Evolutionary conservation across 1,140 invertebrate genomes (phyloP).

Genomic region (Drosophila bifasciata): DNA sequence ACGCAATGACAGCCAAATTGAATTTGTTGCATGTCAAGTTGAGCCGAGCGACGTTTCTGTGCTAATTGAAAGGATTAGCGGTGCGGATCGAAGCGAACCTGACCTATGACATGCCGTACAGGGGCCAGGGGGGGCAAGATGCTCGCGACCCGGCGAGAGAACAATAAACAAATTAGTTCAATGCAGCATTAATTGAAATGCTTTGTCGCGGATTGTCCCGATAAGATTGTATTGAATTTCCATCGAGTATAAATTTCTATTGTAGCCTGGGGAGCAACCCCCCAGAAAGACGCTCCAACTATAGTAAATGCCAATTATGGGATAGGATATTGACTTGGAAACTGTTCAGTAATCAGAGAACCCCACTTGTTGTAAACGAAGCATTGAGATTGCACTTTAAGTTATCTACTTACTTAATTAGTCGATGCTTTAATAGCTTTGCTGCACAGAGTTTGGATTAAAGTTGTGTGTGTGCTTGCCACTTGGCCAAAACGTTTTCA

Average conservation of each 20-base stretch:
- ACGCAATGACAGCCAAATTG: slow-evolving; percentile 66
- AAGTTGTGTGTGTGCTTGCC: slow-evolving; percentile 6
- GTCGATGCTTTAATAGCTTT: slow-evolving; percentile 44
- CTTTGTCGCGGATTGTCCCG: slow-evolving; percentile 1
- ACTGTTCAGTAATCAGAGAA: slow-evolving; percentile 10
- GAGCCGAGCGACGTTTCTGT: slow-evolving; percentile 54
- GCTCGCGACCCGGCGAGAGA: neutral
- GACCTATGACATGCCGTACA: slow-evolving; percentile 19
- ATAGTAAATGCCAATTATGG: slow-evolving; percentile 8
- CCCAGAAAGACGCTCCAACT: neutral
- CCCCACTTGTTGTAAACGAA: slow-evolving; percentile 23
- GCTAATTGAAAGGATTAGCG: slow-evolving; percentile 75
- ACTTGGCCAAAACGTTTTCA: slow-evolving; percentile 34
- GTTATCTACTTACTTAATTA: slow-evolving; percentile 47
- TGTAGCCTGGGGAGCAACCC: neutral
- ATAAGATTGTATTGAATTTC: slow-evolving; percentile 20
- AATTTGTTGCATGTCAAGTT: slow-evolving; percentile 66
- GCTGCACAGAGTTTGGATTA: slow-evolving; percentile 41
- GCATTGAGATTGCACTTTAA: slow-evolving; percentile 44
- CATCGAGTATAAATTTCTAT: slow-evolving; percentile 25
- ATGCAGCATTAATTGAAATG: slow-evolving; percentile 25
- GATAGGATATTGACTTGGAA: neutral
- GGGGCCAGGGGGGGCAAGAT: slow-evolving; percentile 6
- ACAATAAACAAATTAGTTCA: slow-evolving; percentile 48
- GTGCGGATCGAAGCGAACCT: neutral